Evolutionary conservation across 2,113 vertebrate genomes (phyloP).

Genomic region (Sylvia atricapilla): DNA sequence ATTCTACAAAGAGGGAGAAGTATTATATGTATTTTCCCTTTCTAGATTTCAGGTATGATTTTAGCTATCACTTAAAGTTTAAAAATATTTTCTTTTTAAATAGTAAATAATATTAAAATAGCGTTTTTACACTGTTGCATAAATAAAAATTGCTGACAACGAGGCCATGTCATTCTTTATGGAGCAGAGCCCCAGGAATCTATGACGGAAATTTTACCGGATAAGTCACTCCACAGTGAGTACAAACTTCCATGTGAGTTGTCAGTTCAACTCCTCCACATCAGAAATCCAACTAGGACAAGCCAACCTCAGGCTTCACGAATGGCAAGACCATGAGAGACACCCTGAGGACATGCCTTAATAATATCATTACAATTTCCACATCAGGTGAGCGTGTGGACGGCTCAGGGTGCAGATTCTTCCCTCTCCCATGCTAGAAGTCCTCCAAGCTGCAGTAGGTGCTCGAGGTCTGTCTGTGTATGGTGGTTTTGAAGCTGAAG

Average conservation of each 20-base stretch:
- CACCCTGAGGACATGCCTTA: neutral
- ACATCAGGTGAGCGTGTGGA: neutral
- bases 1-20: neutral
- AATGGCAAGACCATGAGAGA: neutral
- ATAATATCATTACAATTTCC: neutral
- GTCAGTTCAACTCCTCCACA: neutral
- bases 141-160: neutral
- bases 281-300: neutral
- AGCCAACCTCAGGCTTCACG: rapidly evolving
- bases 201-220: neutral
- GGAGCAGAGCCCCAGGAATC: neutral
- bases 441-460: neutral
- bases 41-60: neutral
- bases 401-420: neutral
- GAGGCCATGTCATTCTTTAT: neutral
- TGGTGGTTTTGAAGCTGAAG: neutral
- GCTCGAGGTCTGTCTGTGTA: neutral
- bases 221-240: neutral
- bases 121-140: neutral
- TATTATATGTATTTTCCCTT: neutral
- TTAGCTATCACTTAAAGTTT: neutral
- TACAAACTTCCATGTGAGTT: neutral
- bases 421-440: neutral
- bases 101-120: neutral
- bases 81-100: neutral